Percentiles rank a stretch among this genome's conserved stretches.
Evolutionary conservation across 2,888 invertebrate genomes (phyloP).

Genomic region (Leucania comma): DNA sequence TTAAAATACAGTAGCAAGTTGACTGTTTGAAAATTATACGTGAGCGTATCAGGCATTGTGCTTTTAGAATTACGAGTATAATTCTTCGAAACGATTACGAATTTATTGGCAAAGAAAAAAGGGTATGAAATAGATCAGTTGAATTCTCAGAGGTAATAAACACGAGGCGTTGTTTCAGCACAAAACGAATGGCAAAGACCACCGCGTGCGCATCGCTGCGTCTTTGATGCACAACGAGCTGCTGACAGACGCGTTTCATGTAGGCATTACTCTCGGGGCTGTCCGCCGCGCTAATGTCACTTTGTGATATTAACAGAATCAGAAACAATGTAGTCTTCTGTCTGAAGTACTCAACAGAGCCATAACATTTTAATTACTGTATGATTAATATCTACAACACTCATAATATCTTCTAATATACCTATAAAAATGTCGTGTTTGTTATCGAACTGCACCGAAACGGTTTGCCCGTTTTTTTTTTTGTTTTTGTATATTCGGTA

Average conservation of each 20-base stretch:
- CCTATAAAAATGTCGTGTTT: too few species aligned
- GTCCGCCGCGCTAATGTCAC: conserved; percentile 52
- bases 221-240: conserved; percentile 64
- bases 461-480: too few species aligned
- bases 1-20: conserved; percentile 60
- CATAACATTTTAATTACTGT: neutral
- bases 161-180: conserved; percentile 52
- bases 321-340: conserved; percentile 19
- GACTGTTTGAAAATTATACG: conserved; percentile 42
- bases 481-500: too few species aligned
- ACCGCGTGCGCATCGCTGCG: conserved; percentile 59
- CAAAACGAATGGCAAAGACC: conserved; percentile 60
- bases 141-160: conserved; percentile 56
- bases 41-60: conserved; percentile 9
- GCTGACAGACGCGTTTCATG: conserved; percentile 65
- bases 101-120: conserved; percentile 49
- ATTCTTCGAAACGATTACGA: conserved; percentile 44
- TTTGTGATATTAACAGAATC: conserved; percentile 57
- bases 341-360: neutral
- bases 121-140: conserved; percentile 27
- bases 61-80: conserved; percentile 4
- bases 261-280: conserved; percentile 52
- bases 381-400: neutral
- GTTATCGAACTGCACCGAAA: too few species aligned
- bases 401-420: too few species aligned